These are phyloP conservation scores for Acholoe squamosa DNA, from an alignment of 2,888 invertebrate species.

Conservation along the genomic window DNA sequence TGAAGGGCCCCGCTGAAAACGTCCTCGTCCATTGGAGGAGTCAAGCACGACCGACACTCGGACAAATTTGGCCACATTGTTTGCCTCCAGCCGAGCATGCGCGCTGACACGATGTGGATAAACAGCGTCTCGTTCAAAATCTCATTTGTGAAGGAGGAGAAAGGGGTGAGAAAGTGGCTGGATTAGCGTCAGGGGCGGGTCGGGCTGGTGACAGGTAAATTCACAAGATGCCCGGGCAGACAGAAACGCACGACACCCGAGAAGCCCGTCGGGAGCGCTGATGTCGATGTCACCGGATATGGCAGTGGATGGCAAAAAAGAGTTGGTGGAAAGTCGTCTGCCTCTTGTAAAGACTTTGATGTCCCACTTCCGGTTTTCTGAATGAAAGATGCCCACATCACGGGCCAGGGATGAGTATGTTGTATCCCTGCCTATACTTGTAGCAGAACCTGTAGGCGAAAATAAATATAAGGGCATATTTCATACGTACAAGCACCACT, in stretches of 20 bases:
- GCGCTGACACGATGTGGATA: constrained; percentile 53
- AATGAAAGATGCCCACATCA: too few relatives aligned
- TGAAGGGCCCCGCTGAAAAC: not conserved
- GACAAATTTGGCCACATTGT: constrained; percentile 49
- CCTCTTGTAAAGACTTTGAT: not conserved
- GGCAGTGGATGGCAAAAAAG: not conserved
- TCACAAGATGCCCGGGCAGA: not conserved
- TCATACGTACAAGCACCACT: too few relatives aligned
- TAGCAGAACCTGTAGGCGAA: too few relatives aligned
- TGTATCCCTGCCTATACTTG: too few relatives aligned
- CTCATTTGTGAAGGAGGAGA: constrained; percentile 29
- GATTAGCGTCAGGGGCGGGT: constrained; percentile 31
- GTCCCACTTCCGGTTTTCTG: not conserved
- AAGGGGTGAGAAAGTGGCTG: not conserved
- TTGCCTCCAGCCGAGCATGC: constrained; percentile 40
- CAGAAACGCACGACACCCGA: constrained; percentile 32
- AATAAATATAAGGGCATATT: too few relatives aligned
- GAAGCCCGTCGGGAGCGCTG: constrained; percentile 3
- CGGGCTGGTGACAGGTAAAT: constrained; percentile 20
- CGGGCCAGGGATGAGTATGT: too few relatives aligned
- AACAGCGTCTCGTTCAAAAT: constrained; percentile 51
- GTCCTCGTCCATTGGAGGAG: constrained; percentile 5
- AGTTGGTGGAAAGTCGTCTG: not conserved
- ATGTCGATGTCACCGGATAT: constrained; percentile 20
- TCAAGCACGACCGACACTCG: constrained; percentile 33